phyloP scores from a whole-genome alignment of 2,888 invertebrate species.

The Uropetala carovei region DNA sequence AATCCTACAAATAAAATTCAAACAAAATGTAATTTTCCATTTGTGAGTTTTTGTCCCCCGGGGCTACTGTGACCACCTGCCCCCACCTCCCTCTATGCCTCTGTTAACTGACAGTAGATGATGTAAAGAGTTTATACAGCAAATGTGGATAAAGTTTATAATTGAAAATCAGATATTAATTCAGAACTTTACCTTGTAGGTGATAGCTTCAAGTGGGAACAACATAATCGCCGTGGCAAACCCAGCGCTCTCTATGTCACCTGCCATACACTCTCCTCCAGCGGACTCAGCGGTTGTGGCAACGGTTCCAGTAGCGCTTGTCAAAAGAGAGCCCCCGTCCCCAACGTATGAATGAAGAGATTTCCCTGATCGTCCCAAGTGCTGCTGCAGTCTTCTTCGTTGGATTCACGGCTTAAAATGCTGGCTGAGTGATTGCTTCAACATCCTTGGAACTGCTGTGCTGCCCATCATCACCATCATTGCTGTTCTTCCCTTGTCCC shows the following conservation, averaged over 20 bases:
- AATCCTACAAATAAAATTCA: too few relatives aligned
- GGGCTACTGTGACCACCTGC: too few relatives aligned
- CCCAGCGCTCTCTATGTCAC: slow-evolving; percentile 85
- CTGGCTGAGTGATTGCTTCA: not conserved
- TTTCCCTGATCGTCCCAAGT: not conserved
- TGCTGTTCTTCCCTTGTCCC: not conserved
- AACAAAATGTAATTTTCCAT: too few relatives aligned
- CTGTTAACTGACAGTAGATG: too few relatives aligned
- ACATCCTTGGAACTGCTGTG: not conserved
- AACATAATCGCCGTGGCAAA: slow-evolving; percentile 93
- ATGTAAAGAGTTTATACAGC: too few relatives aligned
- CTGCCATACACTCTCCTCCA: slow-evolving; percentile 69
- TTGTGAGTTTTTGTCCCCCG: too few relatives aligned
- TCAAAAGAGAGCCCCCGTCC: slow-evolving; percentile 45
- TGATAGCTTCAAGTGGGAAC: slow-evolving; percentile 90
- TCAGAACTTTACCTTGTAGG: slow-evolving; percentile 75
- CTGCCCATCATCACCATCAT: not conserved
- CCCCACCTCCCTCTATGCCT: too few relatives aligned
- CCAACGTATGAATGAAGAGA: slow-evolving; percentile 46
- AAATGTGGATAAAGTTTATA: too few relatives aligned
- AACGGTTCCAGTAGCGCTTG: not conserved
- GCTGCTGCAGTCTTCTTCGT: not conserved
- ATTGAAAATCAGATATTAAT: too few relatives aligned
- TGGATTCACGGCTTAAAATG: not conserved
- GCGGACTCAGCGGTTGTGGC: slow-evolving; percentile 33